Conservation (phyloP, 2,797 vertebrate genomes). For the Catostomus latipinnis region DNA sequence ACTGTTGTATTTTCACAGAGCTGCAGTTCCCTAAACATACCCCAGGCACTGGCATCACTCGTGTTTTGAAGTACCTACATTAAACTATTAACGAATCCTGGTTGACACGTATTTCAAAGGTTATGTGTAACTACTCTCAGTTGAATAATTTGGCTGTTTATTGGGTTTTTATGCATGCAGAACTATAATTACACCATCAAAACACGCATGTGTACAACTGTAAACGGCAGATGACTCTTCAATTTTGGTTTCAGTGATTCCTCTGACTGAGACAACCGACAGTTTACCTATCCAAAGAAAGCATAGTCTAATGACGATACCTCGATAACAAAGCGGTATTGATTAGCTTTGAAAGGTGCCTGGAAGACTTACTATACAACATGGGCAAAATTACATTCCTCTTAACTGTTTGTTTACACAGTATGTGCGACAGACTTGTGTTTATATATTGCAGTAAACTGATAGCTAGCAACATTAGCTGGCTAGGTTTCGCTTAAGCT, state of each 20-base stretch:
- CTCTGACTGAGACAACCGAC: no score
- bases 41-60: not conserved
- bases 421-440: not conserved
- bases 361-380: not conserved
- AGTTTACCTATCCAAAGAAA: no score
- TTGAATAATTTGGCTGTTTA: not conserved
- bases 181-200: conserved; percentile 3
- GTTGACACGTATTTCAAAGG: not conserved
- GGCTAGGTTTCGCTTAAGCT: conserved; percentile 29
- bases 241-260: not conserved
- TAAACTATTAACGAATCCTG: conserved; percentile 25
- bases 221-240: not conserved
- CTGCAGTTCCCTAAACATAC: conserved; percentile 10
- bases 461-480: conserved; percentile 29
- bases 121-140: not conserved
- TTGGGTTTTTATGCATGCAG: not conserved
- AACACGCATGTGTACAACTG: not conserved
- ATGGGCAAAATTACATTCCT: not conserved
- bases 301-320: not conserved
- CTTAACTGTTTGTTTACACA: not conserved
- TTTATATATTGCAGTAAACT: conserved; percentile 12
- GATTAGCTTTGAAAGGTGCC: not conserved
- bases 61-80: conserved; percentile 13
- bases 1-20: not conserved
- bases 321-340: not conserved